A percentile compares a stretch with the other conserved stretches of the same genome.
These are phyloP conservation scores for Diarsia rubi DNA, from an alignment of 2,888 invertebrate species.

Conservation along the genomic window DNA sequence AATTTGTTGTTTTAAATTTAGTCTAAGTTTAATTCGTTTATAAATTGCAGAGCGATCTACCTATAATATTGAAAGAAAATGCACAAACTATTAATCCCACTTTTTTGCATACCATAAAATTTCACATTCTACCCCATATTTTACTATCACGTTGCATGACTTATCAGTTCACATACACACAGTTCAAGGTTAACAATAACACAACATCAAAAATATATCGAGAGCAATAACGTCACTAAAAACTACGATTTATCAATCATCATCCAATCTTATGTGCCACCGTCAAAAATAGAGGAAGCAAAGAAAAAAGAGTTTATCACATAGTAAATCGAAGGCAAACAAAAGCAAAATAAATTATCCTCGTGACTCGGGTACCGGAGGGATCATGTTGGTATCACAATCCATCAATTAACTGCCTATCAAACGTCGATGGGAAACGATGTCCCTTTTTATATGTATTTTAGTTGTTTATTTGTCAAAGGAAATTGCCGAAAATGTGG, in stretches of 20 bases:
- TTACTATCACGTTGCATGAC: neutral
- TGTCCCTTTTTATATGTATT: constrained; percentile 62
- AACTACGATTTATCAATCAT: constrained; percentile 66
- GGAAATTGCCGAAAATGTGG: constrained; percentile 16
- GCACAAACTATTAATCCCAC: neutral
- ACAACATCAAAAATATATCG: constrained; percentile 35
- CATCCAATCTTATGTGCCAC: constrained; percentile 57
- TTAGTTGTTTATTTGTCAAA: constrained; percentile 44
- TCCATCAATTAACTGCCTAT: constrained; percentile 68
- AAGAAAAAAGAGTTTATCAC: constrained; percentile 65
- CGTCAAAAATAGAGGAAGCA: constrained; percentile 56
- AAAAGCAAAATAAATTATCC: constrained; percentile 68
- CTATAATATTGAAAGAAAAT: neutral
- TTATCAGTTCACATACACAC: neutral
- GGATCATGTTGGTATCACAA: constrained; percentile 65
- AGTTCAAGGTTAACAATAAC: constrained; percentile 24
- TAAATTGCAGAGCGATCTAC: neutral
- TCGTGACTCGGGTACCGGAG: constrained; percentile 55
- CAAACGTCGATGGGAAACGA: constrained; percentile 62
- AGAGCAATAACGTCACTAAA: constrained; percentile 36
- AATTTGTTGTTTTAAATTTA: no score
- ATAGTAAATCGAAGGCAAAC: constrained; percentile 58
- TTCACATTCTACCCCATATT: neutral
- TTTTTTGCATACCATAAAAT: neutral
- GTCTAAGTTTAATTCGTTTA: neutral